Evolutionary conservation across 2,888 invertebrate genomes (phyloP).

Genomic region (Callinectes sapidus): DNA sequence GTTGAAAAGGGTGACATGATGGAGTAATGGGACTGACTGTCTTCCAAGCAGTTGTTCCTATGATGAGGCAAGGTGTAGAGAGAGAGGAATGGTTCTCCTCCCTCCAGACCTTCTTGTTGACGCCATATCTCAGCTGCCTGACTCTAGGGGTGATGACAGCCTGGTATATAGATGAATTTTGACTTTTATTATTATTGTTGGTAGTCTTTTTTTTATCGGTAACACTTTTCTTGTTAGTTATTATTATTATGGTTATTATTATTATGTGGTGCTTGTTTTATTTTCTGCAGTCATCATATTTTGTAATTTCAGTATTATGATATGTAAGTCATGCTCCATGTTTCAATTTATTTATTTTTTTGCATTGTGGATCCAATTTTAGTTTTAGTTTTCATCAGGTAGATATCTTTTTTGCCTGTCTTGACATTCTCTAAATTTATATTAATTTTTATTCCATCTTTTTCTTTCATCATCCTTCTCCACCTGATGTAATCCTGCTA

Average conservation of each 20-base stretch:
- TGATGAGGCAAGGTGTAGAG: no score
- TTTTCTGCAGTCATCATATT: not conserved
- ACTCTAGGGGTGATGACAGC: no score
- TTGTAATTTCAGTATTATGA: not conserved
- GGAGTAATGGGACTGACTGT: no score
- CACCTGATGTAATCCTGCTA: conserved; percentile 26
- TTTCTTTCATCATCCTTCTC: conserved; percentile 23
- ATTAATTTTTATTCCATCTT: conserved; percentile 38
- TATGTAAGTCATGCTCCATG: not conserved
- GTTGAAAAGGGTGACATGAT: no score
- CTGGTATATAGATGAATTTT: not conserved
- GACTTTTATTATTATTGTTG: not conserved
- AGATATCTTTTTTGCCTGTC: conserved; percentile 1
- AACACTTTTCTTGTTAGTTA: not conserved
- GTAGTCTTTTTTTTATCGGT: not conserved
- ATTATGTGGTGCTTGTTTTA: not conserved
- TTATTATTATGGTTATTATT: not conserved
- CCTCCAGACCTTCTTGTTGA: no score
- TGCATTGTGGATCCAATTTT: not conserved
- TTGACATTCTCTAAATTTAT: not conserved
- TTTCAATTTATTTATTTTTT: not conserved
- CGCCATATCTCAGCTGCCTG: no score
- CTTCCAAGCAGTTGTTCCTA: no score
- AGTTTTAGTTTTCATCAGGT: conserved; percentile 21
- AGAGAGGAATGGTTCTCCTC: no score